These are phyloP conservation scores for Odontamblyopus rebecca DNA, from an alignment of 2,797 vertebrate genomes.

Conservation along the genomic window DNA sequence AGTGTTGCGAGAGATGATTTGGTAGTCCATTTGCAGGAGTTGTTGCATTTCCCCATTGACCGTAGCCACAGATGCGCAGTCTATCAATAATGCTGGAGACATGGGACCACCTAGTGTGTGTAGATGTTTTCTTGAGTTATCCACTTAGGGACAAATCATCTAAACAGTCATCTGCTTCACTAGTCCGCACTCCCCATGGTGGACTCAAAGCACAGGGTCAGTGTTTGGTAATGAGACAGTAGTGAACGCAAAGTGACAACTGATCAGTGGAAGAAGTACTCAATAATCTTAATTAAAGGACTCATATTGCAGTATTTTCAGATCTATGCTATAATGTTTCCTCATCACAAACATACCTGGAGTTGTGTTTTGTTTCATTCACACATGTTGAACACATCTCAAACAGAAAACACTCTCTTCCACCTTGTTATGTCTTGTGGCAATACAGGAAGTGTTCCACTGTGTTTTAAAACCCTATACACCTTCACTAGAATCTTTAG, in stretches of 20 bases:
- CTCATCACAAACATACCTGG: too few relatives aligned
- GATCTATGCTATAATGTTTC: too few relatives aligned
- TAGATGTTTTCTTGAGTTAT: conserved; percentile 64
- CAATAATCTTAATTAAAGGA: too few relatives aligned
- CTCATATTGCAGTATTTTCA: too few relatives aligned
- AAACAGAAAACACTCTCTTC: too few relatives aligned
- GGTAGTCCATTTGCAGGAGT: conserved; percentile 49
- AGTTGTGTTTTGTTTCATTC: too few relatives aligned
- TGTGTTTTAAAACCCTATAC: too few relatives aligned
- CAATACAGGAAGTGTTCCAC: too few relatives aligned
- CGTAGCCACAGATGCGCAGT: conserved; percentile 35
- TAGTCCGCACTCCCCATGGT: conserved; percentile 61
- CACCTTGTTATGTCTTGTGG: too few relatives aligned
- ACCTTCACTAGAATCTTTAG: too few relatives aligned
- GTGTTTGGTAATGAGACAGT: conserved; percentile 69
- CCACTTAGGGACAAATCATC: conserved; percentile 72
- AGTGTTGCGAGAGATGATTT: conserved; percentile 4
- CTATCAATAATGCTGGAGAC: conserved; percentile 59
- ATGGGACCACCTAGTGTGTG: conserved; percentile 40
- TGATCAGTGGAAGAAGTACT: not conserved
- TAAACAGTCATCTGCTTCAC: conserved; percentile 68
- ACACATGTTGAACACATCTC: too few relatives aligned
- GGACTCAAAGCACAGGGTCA: conserved; percentile 61
- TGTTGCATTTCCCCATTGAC: conserved; percentile 52
- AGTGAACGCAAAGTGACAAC: conserved; percentile 48